Evolutionary conservation across 2,888 invertebrate genomes (phyloP).

Genomic region (Sphaeridia pumilis): DNA sequence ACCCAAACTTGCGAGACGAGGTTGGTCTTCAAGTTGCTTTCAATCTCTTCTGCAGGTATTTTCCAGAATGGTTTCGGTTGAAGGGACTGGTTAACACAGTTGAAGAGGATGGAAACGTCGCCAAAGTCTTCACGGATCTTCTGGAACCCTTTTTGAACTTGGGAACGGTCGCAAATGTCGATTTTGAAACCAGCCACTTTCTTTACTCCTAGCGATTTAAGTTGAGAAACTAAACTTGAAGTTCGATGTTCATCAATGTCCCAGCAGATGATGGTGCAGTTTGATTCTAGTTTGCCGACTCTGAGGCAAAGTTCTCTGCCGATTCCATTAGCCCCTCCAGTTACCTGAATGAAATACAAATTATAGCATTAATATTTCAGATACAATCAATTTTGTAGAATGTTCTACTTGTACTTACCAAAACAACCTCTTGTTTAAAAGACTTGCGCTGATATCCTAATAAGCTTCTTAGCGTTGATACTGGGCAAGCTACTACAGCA

Average conservation of each 20-base stretch:
- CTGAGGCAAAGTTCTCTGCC: conserved; percentile 7
- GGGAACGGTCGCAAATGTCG: conserved; percentile 3
- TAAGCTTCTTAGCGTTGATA: background rate
- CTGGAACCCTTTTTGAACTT: conserved; percentile 1
- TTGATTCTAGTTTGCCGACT: conserved; percentile 1
- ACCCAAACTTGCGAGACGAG: conserved; percentile 28
- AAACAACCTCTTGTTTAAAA: conserved; percentile 4
- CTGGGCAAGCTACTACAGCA: background rate
- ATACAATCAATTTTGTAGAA: background rate
- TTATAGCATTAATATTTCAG: background rate
- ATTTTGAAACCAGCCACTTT: background rate
- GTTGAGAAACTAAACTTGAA: background rate
- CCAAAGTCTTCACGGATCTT: conserved; percentile 20
- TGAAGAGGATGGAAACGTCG: conserved; percentile 20
- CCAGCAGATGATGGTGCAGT: conserved; percentile 13
- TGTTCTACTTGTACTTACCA: background rate
- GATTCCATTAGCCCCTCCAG: conserved; percentile 3
- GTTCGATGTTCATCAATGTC: background rate
- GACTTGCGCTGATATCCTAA: background rate
- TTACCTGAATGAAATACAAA: conserved; percentile 4
- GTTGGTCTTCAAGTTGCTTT: conserved; percentile 19
- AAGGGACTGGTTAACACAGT: conserved; percentile 21
- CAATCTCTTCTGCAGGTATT: conserved; percentile 16
- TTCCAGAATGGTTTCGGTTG: conserved; percentile 14
- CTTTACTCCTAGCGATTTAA: conserved; percentile 1